Conservation (phyloP, 2,888 invertebrate genomes). For the Liopterus haemorrhoidalis region DNA sequence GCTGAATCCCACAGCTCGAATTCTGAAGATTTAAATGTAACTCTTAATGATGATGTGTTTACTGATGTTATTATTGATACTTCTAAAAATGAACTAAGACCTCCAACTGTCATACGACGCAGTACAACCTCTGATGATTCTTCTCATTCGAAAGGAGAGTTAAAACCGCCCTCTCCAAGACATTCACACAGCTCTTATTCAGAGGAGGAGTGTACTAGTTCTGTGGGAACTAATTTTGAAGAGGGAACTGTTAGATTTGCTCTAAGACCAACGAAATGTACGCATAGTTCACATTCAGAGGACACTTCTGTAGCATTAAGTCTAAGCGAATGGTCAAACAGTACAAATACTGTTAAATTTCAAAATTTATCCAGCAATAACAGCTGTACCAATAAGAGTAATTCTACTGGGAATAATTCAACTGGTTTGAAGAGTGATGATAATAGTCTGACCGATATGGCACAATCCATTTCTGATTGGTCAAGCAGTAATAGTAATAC, state of each 20-base stretch:
- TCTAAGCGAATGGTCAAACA: constrained; percentile 83
- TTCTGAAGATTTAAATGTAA: constrained; percentile 47
- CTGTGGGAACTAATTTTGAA: constrained; percentile 65
- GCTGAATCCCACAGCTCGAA: constrained; percentile 39
- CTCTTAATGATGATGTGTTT: constrained; percentile 47
- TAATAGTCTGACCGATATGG: constrained; percentile 65
- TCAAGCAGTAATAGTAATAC: constrained; percentile 75
- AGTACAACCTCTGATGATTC: constrained; percentile 44
- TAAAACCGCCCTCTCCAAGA: constrained; percentile 40
- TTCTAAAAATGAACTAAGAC: constrained; percentile 41
- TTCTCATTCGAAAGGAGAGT: constrained; percentile 40
- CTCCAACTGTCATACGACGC: constrained; percentile 43
- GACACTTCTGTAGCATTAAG: constrained; percentile 81
- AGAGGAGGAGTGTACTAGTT: constrained; percentile 62
- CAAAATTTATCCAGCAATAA: constrained; percentile 68
- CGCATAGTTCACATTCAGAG: constrained; percentile 78
- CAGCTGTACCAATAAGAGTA: constrained; percentile 50
- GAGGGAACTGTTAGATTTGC: constrained; percentile 79
- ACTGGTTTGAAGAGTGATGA: constrained; percentile 70
- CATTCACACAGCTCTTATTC: constrained; percentile 63
- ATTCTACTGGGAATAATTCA: constrained; percentile 56
- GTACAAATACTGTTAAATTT: constrained; percentile 77
- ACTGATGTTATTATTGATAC: constrained; percentile 39
- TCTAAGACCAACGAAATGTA: constrained; percentile 72
- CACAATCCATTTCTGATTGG: constrained; percentile 78